Conservation (phyloP, 2,888 invertebrate genomes). For the Agonopterix subpropinquella region DNA sequence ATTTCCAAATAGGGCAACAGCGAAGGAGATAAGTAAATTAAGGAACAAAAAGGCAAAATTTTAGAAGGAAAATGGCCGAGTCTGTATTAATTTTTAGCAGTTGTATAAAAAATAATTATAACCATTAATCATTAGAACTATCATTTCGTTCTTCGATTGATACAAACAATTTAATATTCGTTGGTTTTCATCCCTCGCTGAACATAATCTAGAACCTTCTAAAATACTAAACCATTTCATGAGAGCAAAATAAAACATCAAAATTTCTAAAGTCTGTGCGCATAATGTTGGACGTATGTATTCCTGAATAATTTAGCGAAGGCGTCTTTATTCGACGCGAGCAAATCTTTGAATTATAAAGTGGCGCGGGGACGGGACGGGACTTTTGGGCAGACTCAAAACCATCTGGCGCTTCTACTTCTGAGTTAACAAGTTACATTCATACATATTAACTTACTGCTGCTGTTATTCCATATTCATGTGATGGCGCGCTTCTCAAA, state of each 20-base stretch:
- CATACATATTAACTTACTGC: slow-evolving; percentile 66
- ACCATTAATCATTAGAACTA: no score
- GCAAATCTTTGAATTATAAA: slow-evolving; percentile 71
- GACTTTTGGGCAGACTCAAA: slow-evolving; percentile 37
- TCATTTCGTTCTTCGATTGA: no score
- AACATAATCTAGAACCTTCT: no score
- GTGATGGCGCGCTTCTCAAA: slow-evolving; percentile 20
- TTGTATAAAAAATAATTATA: no score
- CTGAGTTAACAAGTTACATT: slow-evolving; percentile 57
- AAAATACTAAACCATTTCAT: no score
- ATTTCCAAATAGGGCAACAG: no score
- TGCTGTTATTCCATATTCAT: slow-evolving; percentile 56
- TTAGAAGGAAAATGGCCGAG: no score
- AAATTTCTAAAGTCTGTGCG: slow-evolving; percentile 15
- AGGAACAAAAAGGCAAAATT: no score
- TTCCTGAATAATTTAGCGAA: slow-evolving; percentile 55
- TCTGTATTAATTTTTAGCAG: no score
- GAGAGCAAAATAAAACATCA: slow-evolving; percentile 10
- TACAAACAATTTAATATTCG: no score
- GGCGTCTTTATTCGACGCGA: slow-evolving; percentile 55
- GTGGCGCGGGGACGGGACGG: slow-evolving; percentile 46
- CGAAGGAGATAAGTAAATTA: no score
- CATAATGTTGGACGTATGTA: slow-evolving; percentile 12
- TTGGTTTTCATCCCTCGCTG: no score
- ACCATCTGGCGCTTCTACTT: slow-evolving; percentile 22